Percentiles rank a stretch among this genome's conserved stretches.
phyloP scores from a whole-genome alignment of 2,113 vertebrate species.

The Chlorocebus sabaeus region DNA sequence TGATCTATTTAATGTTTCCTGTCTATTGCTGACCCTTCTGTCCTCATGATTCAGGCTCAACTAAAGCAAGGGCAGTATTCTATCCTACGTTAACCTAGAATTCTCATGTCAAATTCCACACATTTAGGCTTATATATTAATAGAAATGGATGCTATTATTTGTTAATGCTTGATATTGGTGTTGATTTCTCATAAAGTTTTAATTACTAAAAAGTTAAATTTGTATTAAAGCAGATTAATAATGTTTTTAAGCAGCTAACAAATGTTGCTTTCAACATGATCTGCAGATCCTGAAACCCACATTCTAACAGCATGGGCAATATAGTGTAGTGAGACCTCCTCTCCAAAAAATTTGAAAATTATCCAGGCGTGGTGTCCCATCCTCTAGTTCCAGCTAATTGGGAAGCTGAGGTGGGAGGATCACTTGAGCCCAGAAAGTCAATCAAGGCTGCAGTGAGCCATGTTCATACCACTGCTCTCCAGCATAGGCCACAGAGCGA shows the following conservation, averaged over 20 bases:
- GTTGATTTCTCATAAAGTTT: not conserved
- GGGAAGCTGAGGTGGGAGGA: too few relatives aligned
- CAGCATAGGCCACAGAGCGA: too few relatives aligned
- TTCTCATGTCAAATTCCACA: not conserved
- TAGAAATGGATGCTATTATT: not conserved
- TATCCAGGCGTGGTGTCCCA: too few relatives aligned
- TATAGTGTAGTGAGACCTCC: too few relatives aligned
- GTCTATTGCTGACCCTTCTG: not conserved
- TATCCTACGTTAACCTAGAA: not conserved
- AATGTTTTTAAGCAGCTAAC: not conserved
- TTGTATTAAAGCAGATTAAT: slow-evolving; percentile 2
- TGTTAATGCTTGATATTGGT: not conserved
- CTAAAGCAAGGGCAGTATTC: not conserved
- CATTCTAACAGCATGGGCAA: too few relatives aligned
- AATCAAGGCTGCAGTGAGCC: too few relatives aligned
- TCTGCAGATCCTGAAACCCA: not conserved
- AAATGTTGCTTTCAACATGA: not conserved
- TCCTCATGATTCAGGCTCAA: not conserved
- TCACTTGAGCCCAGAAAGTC: too few relatives aligned
- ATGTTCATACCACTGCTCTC: too few relatives aligned
- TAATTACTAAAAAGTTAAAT: not conserved
- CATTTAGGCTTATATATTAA: not conserved
- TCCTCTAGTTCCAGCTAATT: too few relatives aligned
- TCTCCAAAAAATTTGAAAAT: too few relatives aligned
- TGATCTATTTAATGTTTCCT: not conserved